phyloP scores from a whole-genome alignment of 2,113 vertebrate genomes.

The Bagarius yarrelli region DNA sequence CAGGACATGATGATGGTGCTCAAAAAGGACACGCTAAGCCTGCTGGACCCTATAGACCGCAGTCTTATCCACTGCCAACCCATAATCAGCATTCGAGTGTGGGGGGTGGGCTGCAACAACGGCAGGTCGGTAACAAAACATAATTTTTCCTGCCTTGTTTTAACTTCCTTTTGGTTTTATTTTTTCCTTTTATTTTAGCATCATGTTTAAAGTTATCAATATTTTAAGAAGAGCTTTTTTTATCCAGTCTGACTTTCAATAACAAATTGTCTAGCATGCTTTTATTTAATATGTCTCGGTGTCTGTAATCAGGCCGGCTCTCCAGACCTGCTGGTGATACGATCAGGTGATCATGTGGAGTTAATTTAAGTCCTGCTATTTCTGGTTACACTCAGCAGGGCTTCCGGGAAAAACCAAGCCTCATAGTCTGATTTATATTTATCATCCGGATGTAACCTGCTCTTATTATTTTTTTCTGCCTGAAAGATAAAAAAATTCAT shows the following conservation, averaged over 20 bases:
- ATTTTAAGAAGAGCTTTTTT: neutral
- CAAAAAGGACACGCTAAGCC: constrained; percentile 89
- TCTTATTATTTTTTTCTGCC: constrained; percentile 6
- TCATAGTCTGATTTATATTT: constrained; percentile 22
- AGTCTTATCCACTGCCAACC: constrained; percentile 89
- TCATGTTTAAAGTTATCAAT: neutral
- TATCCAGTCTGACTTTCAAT: neutral
- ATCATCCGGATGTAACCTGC: constrained; percentile 26
- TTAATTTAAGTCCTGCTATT: constrained; percentile 37
- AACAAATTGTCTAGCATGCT: neutral
- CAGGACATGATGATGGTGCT: constrained; percentile 93
- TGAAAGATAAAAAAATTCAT: neutral
- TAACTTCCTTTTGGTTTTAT: neutral
- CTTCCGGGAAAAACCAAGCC: constrained; percentile 19
- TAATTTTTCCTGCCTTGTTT: neutral
- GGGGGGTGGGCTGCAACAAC: constrained; percentile 95
- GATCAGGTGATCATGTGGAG: constrained; percentile 1
- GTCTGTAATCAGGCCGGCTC: constrained; percentile 12
- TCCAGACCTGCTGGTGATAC: constrained; percentile 4
- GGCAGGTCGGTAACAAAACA: constrained; percentile 80
- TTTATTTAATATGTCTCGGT: constrained; percentile 1
- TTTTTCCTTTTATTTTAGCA: neutral
- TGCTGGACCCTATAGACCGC: constrained; percentile 88
- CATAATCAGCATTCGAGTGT: constrained; percentile 93
- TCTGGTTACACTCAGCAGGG: constrained; percentile 25